Evolutionary conservation across 2,888 invertebrate genomes (phyloP).

Genomic region (Heliconius ismenius): DNA sequence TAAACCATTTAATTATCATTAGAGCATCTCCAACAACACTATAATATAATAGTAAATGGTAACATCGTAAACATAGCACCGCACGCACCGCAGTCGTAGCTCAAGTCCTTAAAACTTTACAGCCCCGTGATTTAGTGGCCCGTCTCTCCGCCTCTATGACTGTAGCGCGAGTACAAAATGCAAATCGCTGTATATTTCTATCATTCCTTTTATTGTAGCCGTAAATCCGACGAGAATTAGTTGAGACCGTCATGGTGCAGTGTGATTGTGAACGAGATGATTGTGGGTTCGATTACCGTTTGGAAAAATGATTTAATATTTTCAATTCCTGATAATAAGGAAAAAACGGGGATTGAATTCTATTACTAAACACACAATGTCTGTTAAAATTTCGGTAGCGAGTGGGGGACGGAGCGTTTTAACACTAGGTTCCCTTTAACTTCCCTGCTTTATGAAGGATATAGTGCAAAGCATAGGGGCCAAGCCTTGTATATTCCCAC

Average conservation of each 20-base stretch:
- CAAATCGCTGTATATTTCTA: constrained; percentile 58
- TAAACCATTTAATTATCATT: neutral
- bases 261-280: neutral
- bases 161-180: constrained; percentile 54
- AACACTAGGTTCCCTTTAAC: neutral
- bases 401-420: neutral
- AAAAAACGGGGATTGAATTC: neutral
- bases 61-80: neutral
- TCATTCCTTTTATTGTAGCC: constrained; percentile 41
- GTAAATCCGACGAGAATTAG: constrained; percentile 40
- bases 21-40: constrained; percentile 1
- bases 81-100: neutral
- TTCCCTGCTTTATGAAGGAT: neutral
- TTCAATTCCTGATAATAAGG: too few relatives aligned
- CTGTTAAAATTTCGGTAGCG: neutral
- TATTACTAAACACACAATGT: neutral
- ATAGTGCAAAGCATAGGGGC: constrained; percentile 1
- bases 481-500: constrained; percentile 38
- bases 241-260: constrained; percentile 4
- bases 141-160: constrained; percentile 39
- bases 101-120: constrained; percentile 36
- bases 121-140: constrained; percentile 32
- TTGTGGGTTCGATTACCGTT: neutral
- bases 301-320: neutral
- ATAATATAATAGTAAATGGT: neutral